Evolutionary conservation across 2,113 vertebrate species (phyloP).

Genomic region (Apeltes quadracus): DNA sequence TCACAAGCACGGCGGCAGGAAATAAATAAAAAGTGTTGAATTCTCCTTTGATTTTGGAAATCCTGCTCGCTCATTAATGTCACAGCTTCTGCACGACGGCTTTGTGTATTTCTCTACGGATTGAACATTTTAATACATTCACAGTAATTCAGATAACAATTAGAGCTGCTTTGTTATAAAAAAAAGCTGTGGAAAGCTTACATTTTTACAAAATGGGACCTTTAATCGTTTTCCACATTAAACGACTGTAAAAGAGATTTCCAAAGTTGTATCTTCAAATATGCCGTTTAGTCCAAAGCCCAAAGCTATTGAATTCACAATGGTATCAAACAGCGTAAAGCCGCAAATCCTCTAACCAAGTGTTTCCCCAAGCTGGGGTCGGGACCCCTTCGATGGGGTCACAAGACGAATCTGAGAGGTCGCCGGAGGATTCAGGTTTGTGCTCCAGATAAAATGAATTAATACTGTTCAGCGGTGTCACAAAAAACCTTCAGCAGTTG

Average conservation of each 20-base stretch:
- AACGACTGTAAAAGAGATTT: slow-evolving; percentile 1
- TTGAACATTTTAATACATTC: neutral
- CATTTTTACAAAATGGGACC: neutral
- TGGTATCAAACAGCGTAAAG: neutral
- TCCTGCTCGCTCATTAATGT: neutral
- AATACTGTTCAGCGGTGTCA: too few relatives aligned
- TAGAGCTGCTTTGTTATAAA: neutral
- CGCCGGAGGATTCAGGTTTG: neutral
- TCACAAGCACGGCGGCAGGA: neutral
- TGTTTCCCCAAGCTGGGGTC: neutral
- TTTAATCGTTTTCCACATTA: neutral
- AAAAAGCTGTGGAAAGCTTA: neutral
- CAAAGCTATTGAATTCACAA: slow-evolving; percentile 5
- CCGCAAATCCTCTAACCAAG: neutral
- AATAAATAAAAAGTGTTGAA: neutral
- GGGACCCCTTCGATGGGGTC: neutral
- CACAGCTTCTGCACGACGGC: neutral
- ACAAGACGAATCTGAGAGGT: slow-evolving; percentile 17
- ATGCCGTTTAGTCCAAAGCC: neutral
- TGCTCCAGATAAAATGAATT: too few relatives aligned
- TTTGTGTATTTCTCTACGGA: neutral
- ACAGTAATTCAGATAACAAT: neutral
- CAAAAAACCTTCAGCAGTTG: too few relatives aligned
- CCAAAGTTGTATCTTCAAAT: slow-evolving; percentile 11
- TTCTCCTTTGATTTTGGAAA: neutral